Evolutionary conservation across 2,113 vertebrate genomes (phyloP).

Genomic region (Crotalus viridis): DNA sequence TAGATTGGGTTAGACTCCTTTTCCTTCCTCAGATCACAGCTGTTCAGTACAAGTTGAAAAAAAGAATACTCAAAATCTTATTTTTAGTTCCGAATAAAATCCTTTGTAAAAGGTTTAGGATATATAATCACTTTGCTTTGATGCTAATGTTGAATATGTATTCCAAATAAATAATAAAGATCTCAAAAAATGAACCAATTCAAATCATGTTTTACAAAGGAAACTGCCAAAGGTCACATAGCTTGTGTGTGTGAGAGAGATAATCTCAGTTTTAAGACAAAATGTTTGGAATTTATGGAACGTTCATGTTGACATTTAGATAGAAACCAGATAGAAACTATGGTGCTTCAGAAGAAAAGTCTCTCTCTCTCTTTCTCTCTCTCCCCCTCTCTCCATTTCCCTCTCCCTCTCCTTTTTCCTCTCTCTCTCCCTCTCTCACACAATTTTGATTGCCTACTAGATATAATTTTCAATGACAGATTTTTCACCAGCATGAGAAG

Average conservation of each 20-base stretch:
- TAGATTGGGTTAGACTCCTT: neutral
- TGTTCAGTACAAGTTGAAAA: neutral
- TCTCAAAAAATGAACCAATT: neutral
- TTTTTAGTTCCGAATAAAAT: neutral
- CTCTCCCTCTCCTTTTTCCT: neutral
- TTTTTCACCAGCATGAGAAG: neutral
- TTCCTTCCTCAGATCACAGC: neutral
- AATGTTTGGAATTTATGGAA: fast-evolving
- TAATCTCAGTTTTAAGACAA: fast-evolving
- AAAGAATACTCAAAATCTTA: neutral
- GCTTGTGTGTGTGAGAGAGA: fast-evolving
- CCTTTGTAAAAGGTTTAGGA: fast-evolving
- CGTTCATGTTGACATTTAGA: fast-evolving
- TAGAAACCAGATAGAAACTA: neutral
- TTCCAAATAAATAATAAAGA: neutral
- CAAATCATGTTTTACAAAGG: fast-evolving
- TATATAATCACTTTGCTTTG: neutral
- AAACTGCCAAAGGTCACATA: fast-evolving
- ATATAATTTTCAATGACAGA: neutral
- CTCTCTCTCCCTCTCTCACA: neutral
- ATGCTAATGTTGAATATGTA: neutral
- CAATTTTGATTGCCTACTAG: neutral
- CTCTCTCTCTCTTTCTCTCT: neutral
- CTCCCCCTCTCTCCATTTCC: no score
- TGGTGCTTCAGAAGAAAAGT: neutral